Evolutionary conservation across 1,140 invertebrate genomes (phyloP), one percentile per base, ranked within the genome.

Genomic region (Drosophila prosaltans): DNA sequence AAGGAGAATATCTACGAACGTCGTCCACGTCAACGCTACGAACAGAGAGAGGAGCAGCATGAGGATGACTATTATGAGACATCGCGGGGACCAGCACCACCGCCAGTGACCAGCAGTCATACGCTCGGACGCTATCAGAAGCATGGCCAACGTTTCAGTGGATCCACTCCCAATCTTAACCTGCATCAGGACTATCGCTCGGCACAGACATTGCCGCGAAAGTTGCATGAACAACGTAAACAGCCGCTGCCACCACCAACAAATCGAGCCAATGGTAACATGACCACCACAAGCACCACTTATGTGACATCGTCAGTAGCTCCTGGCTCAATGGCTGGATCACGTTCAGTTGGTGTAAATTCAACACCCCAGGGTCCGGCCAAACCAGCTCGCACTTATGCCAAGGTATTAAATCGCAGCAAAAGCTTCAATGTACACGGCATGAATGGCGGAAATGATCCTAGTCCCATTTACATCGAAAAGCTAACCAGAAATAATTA

Each of bases 401-500:
- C 88, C 16, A 96, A 95, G 80, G 95, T 95, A 1, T 92, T 97
- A 9, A 95, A 95, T 21, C 93, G 96, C 61, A 97, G 96, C 92
- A 96, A 97, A 92, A 97, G 96, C 92, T 97, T 97, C 92, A 97
- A 96, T 93, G 95, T 97, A 55, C 95, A 96, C 76, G 95, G 94
- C 76, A 86, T 91, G 89, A 92, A 93, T 43, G 93, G 92, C 65
- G 90, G 90, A 74, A 92, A 92, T 36, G 91, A 92, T 81, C 91
- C 91, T 71, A 92, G 91, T 91, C 91, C 92, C 64, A 92, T 92
- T 32, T 92, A 92, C 43, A 92, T 92, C 16, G 92, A 92, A 72
- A 92, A 92, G 65, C 69, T 92, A 10, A 91, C 88, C 1, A 60
- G 78, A 9, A 92, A 92, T 55, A 92, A 92, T 59, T 92, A 92